Conservation (phyloP, 2,888 invertebrate genomes). For the Phorcus lineatus region DNA sequence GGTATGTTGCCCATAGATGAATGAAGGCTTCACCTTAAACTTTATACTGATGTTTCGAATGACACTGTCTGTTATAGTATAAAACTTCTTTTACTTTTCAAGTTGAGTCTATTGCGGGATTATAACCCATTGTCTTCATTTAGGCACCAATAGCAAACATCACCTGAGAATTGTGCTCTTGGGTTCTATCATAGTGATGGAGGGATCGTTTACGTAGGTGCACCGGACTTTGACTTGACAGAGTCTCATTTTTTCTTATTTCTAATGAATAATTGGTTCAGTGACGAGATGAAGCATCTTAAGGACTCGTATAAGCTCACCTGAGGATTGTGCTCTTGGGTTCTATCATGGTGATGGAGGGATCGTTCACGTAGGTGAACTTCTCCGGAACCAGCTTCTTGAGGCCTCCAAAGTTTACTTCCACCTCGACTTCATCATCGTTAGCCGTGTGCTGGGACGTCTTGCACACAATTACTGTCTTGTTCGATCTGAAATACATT, state of each 20-base stretch:
- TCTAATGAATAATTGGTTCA: too few relatives aligned
- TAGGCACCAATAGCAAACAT: too few relatives aligned
- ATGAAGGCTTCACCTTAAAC: too few relatives aligned
- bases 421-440: slow-evolving; percentile 49
- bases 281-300: too few relatives aligned
- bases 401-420: slow-evolving; percentile 65
- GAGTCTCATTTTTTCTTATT: too few relatives aligned
- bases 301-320: slow-evolving; percentile 30
- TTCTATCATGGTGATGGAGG: slow-evolving; percentile 89
- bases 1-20: too few relatives aligned
- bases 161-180: slow-evolving; percentile 75
- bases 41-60: too few relatives aligned
- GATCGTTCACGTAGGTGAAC: slow-evolving; percentile 91
- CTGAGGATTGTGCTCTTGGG: slow-evolving; percentile 78
- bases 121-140: too few relatives aligned
- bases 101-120: too few relatives aligned
- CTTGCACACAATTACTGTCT: slow-evolving; percentile 54
- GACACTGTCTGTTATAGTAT: too few relatives aligned
- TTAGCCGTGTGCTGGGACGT: slow-evolving; percentile 53
- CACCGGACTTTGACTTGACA: too few relatives aligned
- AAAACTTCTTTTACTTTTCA: too few relatives aligned
- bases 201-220: slow-evolving; percentile 92
- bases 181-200: slow-evolving; percentile 89
- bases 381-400: slow-evolving; percentile 52
- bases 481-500: slow-evolving; percentile 49